Conservation (phyloP, 1,140 invertebrate genomes). For the Galleria mellonella region DNA sequence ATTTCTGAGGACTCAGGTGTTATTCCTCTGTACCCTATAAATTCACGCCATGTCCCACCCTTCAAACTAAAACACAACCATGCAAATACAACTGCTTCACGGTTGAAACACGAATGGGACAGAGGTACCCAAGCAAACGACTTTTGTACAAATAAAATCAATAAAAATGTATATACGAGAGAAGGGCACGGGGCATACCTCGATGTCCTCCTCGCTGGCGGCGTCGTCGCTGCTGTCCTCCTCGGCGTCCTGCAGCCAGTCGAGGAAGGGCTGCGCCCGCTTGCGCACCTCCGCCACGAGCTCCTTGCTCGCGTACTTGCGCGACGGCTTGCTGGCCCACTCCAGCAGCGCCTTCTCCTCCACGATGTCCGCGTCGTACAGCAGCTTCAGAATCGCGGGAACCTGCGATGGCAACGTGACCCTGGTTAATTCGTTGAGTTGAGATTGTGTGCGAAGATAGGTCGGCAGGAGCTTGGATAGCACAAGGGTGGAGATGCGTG, state of each 20-base stretch:
- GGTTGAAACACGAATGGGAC: no score
- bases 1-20: no score
- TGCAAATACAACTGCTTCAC: no score
- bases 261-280: constrained; percentile 94
- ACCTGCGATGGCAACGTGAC: constrained; percentile 72
- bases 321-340: constrained; percentile 94
- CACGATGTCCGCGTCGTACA: constrained; percentile 97
- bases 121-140: no score
- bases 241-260: constrained; percentile 97
- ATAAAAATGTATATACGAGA: background rate
- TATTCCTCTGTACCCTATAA: no score
- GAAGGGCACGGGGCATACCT: constrained; percentile 49
- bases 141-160: no score
- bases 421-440: no score
- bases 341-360: constrained; percentile 96
- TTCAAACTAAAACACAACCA: no score
- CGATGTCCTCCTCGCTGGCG: constrained; percentile 81
- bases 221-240: constrained; percentile 89
- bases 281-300: constrained; percentile 93
- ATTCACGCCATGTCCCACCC: no score
- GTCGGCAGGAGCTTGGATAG: no score
- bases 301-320: constrained; percentile 95
- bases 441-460: no score
- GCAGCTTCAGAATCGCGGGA: constrained; percentile 90
- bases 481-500: no score